Evolutionary conservation across 2,888 invertebrate species (phyloP), one percentile per base, ranked within the genome.

Genomic region (Neoitamus cyanurus): DNA sequence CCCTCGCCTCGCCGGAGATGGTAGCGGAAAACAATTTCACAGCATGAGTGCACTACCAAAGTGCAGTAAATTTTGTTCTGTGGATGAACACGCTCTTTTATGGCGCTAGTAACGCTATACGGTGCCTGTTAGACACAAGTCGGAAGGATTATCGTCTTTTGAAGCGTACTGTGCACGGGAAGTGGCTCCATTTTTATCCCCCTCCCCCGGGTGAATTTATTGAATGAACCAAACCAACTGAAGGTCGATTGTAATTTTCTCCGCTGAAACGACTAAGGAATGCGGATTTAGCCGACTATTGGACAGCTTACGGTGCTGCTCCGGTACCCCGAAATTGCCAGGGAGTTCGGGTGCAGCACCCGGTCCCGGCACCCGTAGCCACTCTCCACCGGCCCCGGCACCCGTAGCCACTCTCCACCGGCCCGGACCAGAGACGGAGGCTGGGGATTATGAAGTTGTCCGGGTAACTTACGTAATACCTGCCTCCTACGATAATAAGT

Each of bases 21-120:
- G 42, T 69, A 69, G 82, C 82, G 82, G 82, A 82, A 82, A 82
- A 82, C 37, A 82, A 82, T 82, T 82, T 82, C 82, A 82, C 82
- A 82, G 82, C 82, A 82, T 34, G 82, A 82, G 82, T 82, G 69
- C 82, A 82, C 69, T 82, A 82, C 31, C 37, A 82, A 82, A 82
- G 69, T 82, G 82, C 82, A 82, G 82, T 69, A 82, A 82, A 82
- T 82, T 82, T 69, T 69, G 82, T 82, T 69, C 69, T 82, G 37
- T 82, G 82, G 69, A 82, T 82, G 82, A 82, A 69, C 82, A 69
- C 82, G 37, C 69, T 82, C 82, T 58, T 48, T 82, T 82, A 82
- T 82, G 82, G 82, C 6, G 36, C 82, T 82, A 82, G 82, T 82
- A 82, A 34, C 69, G 82, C 82, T 82, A 37, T 37, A 82, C 69